phyloP scores from a whole-genome alignment of 2,113 vertebrate species.

The mouse (Mus musculus) region GRCm39 chr8:117499501-117500000 shows the following conservation, averaged over 20 bases:
- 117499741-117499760: neutral
- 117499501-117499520: neutral
- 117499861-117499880: neutral
- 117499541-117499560: neutral
- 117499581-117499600: neutral
- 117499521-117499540: neutral
- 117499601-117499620: neutral
- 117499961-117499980: neutral
- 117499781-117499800: neutral
- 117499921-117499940: neutral
- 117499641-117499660: neutral
- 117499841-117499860: neutral
- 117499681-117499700: neutral
- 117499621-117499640: neutral
- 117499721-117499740: neutral
- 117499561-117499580: neutral
- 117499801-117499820: neutral
- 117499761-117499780: neutral
- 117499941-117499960: neutral
- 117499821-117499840: neutral
- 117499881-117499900: neutral
- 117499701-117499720: neutral
- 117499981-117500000: neutral
- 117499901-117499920: neutral
- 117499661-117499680: neutral